Base-by-base conservation (phyloP, 2,113 vertebrate genomes). In the Macroglossus sobrinus region DNA sequence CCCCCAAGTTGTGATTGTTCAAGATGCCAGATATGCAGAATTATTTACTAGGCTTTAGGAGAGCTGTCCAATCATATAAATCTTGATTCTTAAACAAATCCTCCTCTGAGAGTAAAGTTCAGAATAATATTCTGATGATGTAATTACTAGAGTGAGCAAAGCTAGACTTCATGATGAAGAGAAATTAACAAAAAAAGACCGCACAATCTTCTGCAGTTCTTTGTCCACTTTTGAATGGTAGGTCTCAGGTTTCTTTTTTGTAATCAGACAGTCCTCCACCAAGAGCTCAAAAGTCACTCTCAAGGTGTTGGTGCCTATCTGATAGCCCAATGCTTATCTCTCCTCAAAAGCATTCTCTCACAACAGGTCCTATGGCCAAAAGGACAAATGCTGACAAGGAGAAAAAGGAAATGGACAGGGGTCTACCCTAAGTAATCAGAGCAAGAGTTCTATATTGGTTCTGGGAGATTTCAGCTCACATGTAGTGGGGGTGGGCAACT, bases 1-100 rank as follows among this genome's bases (percentile, higher is more conserved):
- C 97, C 95, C 92, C 86, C 95, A 95, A 97, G 55, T 82, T 95
- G 95, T 96, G 96, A 95, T 95, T 82, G 63, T 88, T 88, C 87
- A 89, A 92, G 78, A 84, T 94, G 78, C 84, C 92, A 95, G 79
- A 92, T 94, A 93, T 66, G 78, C 80, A 85, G 64, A 93, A 92
- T 79, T 97, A 90, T 90, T 96, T 91, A 94, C 85, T 88, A 61
- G 78, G 47, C 72, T 90, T 93, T 72, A 93, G 55, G 91, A 93
- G 63, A 96, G 84, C 89, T 95, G 68, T 88, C 93, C 85, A 96
- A 85, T 89, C 72, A 47, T 50, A 96, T 93, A 96, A 96, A 96
- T 86, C 76, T 88, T 64, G 45, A 75, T 86, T 95, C 89, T 96
- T 96, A 96, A 95, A 95, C 96, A 92, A 96, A 96, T 57, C 91